phyloP scores from a whole-genome alignment of 2,797 vertebrate genomes.

The Ispidina lecontei region DNA sequence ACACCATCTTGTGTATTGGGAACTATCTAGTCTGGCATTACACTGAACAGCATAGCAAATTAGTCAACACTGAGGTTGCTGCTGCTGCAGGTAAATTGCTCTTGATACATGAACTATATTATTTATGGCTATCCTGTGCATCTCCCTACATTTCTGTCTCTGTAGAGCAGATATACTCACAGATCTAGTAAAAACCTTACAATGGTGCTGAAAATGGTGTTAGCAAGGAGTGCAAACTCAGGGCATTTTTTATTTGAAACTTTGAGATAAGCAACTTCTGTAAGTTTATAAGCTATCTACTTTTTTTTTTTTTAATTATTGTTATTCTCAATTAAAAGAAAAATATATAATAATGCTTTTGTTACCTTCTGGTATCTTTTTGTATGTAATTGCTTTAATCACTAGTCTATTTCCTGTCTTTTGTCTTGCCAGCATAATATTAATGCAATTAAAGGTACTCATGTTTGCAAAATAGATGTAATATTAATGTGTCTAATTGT shows the following conservation, averaged over 20 bases:
- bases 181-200: neutral
- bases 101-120: neutral
- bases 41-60: neutral
- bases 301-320: too few species aligned
- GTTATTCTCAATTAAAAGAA: neutral
- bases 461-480: neutral
- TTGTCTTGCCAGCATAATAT: neutral
- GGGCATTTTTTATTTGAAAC: neutral
- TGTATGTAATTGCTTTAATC: neutral
- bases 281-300: rapidly evolving
- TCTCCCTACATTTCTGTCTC: neutral
- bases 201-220: neutral
- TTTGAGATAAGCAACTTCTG: neutral
- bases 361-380: neutral
- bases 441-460: slow-evolving; percentile 34
- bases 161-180: neutral
- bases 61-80: neutral
- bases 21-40: neutral
- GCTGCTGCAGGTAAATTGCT: neutral
- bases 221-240: neutral
- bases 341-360: neutral
- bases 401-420: neutral
- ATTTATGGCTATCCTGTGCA: neutral
- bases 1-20: neutral
- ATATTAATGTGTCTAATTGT: neutral